Percentiles rank a stretch among this genome's conserved stretches.
Conservation (phyloP, 2,113 vertebrate genomes). For the Gobio gobio region DNA sequence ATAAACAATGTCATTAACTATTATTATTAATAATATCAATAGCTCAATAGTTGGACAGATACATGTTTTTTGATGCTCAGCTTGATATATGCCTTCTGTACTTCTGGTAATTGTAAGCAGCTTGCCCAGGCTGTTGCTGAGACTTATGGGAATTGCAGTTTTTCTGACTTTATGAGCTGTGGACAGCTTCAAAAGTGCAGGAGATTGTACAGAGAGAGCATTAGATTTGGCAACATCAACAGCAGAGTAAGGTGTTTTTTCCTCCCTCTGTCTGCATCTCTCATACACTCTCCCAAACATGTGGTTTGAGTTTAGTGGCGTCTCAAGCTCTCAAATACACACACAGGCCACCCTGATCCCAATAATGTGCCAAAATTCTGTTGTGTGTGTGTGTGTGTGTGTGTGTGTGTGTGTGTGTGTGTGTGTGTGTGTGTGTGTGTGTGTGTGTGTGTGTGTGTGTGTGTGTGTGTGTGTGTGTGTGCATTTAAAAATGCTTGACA, state of each 20-base stretch:
- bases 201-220: conserved; percentile 28
- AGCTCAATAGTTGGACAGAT: not conserved
- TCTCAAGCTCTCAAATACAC: conserved; percentile 34
- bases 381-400: conserved; percentile 8
- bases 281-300: conserved; percentile 20
- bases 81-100: conserved; percentile 1
- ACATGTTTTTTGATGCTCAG: conserved; percentile 2
- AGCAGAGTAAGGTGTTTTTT: conserved; percentile 35
- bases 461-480: not conserved
- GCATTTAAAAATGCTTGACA: too few relatives aligned
- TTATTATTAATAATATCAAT: not conserved
- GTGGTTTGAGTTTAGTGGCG: conserved; percentile 50
- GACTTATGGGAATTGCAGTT: conserved; percentile 51
- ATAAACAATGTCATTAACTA: not conserved
- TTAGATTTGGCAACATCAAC: conserved; percentile 28
- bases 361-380: conserved; percentile 20
- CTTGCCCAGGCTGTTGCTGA: conserved; percentile 25
- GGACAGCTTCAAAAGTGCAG: conserved; percentile 39
- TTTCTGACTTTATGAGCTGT: conserved; percentile 44
- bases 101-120: conserved; percentile 24
- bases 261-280: conserved; percentile 15
- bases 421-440: not conserved
- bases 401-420: too few relatives aligned
- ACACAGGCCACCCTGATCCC: conserved; percentile 29
- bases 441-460: not conserved